Percentiles rank a stretch among this genome's conserved stretches.
Conservation (phyloP, 2,113 vertebrate species). For the Sturnus vulgaris region DNA sequence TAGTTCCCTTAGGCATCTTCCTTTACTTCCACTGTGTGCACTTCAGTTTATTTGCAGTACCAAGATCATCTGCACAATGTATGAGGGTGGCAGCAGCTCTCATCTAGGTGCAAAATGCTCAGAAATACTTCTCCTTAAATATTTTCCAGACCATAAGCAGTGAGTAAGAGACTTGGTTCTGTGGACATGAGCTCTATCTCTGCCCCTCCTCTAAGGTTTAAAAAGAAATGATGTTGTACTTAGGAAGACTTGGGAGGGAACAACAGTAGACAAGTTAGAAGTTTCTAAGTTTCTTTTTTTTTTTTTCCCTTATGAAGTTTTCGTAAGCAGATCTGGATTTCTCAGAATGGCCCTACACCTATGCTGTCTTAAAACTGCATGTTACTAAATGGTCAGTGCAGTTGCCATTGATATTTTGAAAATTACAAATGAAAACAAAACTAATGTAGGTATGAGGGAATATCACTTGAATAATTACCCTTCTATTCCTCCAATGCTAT, state of each 20-base stretch:
- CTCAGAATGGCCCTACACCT: not conserved
- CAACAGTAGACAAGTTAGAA: not conserved
- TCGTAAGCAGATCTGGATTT: not conserved
- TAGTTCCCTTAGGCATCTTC: rapidly evolving
- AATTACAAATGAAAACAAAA: not conserved
- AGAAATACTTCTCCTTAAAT: not conserved
- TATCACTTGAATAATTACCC: not conserved
- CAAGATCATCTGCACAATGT: not conserved
- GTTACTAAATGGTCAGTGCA: not conserved
- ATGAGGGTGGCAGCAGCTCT: not conserved
- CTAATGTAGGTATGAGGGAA: not conserved
- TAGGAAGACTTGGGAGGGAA: not conserved
- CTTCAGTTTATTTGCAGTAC: not conserved
- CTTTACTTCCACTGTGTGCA: not conserved
- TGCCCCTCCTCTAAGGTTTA: not conserved
- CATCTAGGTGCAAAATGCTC: not conserved
- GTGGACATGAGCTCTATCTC: not conserved
- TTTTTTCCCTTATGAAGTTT: not conserved
- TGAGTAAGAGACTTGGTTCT: not conserved
- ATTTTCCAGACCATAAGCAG: not conserved
- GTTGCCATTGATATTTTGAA: not conserved
- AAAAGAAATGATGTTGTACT: not conserved
- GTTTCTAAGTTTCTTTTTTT: not conserved
- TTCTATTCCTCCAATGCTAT: not conserved
- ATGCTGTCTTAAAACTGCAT: not conserved